These are phyloP conservation scores for Naja naja DNA, from an alignment of 2,113 vertebrate species.

Conservation along the genomic window DNA sequence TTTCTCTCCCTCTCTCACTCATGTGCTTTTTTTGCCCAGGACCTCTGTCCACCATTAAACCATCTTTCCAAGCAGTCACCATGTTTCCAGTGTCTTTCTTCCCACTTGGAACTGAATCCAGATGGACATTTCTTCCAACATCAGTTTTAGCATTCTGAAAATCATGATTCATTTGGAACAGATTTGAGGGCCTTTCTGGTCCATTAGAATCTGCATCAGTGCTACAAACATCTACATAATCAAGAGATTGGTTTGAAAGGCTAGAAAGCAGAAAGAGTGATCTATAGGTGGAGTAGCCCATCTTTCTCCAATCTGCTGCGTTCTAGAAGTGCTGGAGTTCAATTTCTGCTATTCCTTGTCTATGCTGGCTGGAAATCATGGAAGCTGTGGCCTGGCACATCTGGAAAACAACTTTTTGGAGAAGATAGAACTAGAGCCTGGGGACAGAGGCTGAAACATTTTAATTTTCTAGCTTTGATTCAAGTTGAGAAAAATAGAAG, in stretches of 20 bases:
- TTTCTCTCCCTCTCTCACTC: no score
- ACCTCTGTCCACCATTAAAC: no score
- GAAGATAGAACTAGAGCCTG: neutral
- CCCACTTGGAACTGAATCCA: no score
- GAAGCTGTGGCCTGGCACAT: neutral
- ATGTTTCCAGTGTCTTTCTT: no score
- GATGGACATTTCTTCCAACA: no score
- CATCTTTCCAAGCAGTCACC: no score
- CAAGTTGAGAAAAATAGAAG: neutral
- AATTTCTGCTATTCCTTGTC: neutral
- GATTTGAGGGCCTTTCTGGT: neutral
- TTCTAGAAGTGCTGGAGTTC: neutral
- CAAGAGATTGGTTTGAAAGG: neutral
- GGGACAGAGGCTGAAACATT: neutral
- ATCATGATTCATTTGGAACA: neutral
- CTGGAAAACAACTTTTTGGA: neutral
- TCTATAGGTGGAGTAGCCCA: neutral
- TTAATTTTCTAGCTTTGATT: neutral
- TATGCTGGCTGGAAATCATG: neutral
- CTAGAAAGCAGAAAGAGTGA: neutral
- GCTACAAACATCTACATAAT: neutral
- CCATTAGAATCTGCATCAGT: neutral
- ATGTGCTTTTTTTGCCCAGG: no score
- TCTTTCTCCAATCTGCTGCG: neutral
- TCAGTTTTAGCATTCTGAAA: neutral